Evolutionary conservation across 1,140 invertebrate species (phyloP).

Genomic region (Drosophila navojoa): DNA sequence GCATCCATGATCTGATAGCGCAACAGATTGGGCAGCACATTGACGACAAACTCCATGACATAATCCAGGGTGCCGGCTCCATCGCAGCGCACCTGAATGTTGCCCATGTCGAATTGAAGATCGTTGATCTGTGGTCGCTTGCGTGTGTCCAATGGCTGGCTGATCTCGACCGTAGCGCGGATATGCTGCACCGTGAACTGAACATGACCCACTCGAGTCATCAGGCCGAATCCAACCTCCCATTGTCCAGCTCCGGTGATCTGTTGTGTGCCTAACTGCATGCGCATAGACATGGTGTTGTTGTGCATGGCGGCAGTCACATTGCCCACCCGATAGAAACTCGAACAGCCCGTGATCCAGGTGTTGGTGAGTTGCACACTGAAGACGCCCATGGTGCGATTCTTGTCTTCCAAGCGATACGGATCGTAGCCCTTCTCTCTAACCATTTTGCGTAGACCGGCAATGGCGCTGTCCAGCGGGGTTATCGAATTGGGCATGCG

Average conservation of each 20-base stretch:
- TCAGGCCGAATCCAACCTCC: slow-evolving; percentile 89
- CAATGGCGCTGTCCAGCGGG: slow-evolving; percentile 91
- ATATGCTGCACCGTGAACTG: slow-evolving; percentile 91
- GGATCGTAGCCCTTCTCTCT: slow-evolving; percentile 90
- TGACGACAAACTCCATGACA: slow-evolving; percentile 90
- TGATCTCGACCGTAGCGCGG: slow-evolving; percentile 87
- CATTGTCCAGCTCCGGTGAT: slow-evolving; percentile 90
- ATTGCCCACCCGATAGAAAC: slow-evolving; percentile 92
- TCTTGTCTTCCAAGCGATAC: slow-evolving; percentile 88
- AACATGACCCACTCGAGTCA: slow-evolving; percentile 88
- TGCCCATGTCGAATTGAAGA: slow-evolving; percentile 91
- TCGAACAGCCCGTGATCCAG: slow-evolving; percentile 90
- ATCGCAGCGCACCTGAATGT: slow-evolving; percentile 90
- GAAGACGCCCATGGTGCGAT: slow-evolving; percentile 88
- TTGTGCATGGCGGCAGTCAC: slow-evolving; percentile 90
- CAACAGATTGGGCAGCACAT: slow-evolving; percentile 92
- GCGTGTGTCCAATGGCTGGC: slow-evolving; percentile 90
- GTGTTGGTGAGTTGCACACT: slow-evolving; percentile 88
- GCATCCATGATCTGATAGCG: slow-evolving; percentile 93
- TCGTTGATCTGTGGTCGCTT: slow-evolving; percentile 89
- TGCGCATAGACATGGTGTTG: slow-evolving; percentile 85
- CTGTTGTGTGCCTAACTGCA: slow-evolving; percentile 91
- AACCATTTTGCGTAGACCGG: slow-evolving; percentile 89
- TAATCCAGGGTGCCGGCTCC: slow-evolving; percentile 93
- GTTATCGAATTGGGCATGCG: slow-evolving; percentile 93